Conservation (phyloP, 2,797 vertebrate species). For the Aulostomus chinensis region DNA sequence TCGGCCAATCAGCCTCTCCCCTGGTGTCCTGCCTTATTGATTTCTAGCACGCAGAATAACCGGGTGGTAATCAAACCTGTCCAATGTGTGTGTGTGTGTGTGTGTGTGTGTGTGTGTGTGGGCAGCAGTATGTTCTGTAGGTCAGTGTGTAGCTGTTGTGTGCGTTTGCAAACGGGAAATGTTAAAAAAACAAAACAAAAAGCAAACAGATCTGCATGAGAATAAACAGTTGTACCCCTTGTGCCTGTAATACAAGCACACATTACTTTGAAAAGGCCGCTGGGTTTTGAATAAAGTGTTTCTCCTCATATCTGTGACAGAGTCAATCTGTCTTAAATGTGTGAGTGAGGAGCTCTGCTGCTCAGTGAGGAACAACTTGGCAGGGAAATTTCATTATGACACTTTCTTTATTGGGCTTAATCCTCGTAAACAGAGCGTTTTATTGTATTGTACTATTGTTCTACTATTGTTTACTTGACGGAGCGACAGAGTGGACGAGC, state of each 20-base stretch:
- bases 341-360: too few species aligned
- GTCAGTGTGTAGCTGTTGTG: conserved; percentile 10
- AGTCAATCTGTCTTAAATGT: too few species aligned
- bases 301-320: too few species aligned
- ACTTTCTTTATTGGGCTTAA: too few species aligned
- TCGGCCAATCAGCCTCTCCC: conserved; percentile 42
- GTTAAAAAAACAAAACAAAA: conserved; percentile 2
- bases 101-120: conserved; percentile 14
- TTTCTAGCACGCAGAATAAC: conserved; percentile 48
- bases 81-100: conserved; percentile 4
- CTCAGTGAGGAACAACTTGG: too few species aligned
- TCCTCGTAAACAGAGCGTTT: too few species aligned
- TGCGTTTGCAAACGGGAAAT: conserved; percentile 6
- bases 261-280: too few species aligned
- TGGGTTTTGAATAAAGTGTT: too few species aligned
- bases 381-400: too few species aligned
- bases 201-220: neutral
- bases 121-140: conserved; percentile 13
- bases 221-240: neutral
- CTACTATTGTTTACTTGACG: too few species aligned
- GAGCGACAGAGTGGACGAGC: too few species aligned
- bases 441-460: too few species aligned
- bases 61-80: conserved; percentile 49
- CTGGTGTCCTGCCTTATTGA: conserved; percentile 59
- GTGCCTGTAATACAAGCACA: neutral